Evolutionary conservation across 2,888 invertebrate genomes (phyloP), one percentile per base, ranked within the genome.

Genomic region (Leucophora obtusa): DNA sequence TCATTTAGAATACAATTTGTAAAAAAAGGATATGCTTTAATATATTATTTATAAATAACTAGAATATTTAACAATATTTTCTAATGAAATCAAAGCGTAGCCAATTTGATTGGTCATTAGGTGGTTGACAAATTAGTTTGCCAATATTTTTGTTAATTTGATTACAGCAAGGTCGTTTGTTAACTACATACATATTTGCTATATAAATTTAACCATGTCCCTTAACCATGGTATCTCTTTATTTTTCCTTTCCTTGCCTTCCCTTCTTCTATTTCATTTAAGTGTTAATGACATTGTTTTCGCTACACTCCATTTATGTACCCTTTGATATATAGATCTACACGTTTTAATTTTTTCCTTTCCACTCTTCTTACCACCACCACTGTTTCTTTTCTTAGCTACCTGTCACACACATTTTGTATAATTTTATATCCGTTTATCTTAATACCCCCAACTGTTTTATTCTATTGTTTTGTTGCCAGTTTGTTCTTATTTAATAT

Each of bases 211-310:
- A 28, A 28, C 28, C 7, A 28, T 28, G 3, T 28, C 28, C 7
- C 7, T 28, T 58, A 51, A 33, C 10, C 47, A 14, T 6, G 6
- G 24, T 10, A 15, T 15, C 38, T 54, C 60, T 77, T 68, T 50
- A 21, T 21, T 50, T n/a, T 35, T 56, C 43, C 28, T 21, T 24
- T 53, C 17, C 10, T n/a, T n/a, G n/a, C n/a, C n/a, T n/a, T 8
- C 1, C 21, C 15, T 28, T 17, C n/a, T 33, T 50, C 18, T n/a
- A 15, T 56, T 72, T 51, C 11, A 35, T 50, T 59, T 50, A 69
- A 76, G 74, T 70, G 77, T 78, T 82, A 82, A 80, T 78, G 70
- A 38, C 18, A 60, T 71, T 71, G 69, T 68, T 65, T 53, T 47
- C 24, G 17, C 62, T 54, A 14, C 38, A 11, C 11, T 38, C 14